Evolutionary conservation across 2,797 vertebrate genomes (phyloP), one percentile per base, ranked within the genome.

Genomic region (Petrocephalus schoutedeni): DNA sequence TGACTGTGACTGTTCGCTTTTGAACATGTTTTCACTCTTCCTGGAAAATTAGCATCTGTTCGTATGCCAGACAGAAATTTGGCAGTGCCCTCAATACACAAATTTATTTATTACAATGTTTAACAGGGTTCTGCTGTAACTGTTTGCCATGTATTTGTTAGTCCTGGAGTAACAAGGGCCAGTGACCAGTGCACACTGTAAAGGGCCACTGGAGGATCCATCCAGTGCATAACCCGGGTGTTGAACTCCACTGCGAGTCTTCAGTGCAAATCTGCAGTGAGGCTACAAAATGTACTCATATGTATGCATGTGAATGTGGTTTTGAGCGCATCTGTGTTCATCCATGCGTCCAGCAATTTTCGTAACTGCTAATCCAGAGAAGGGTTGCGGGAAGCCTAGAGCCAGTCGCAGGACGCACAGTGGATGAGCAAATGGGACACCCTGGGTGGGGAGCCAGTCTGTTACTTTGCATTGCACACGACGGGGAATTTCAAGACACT

Each of bases 21-120:
- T 80, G 49, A 80, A 49, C 41, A 80, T 80, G 74, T 49, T 80
- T 80, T 80, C 74, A 49, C 74, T 80, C 19, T 80, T 80, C 41
- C 41, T 80, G 41, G 19, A 80, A 80, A 80, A 80, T 45, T 80
- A 49, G 74, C 36, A 41, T 80, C 74, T 16, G n/a, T 49, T 80
- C 74, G 45, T 49, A 41, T 49, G 74, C 74, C 74, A 80, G 74
- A 49, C 19, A 80, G 36, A 80, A 80, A 80, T 80, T 80, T 80
- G 74, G 74, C 74, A 80, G 74, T 10, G 41, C 41, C 41, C 0
- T 49, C 74, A 12, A 80, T 49, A 80, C 16, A 80, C 74, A 80
- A 80, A 45, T 80, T 45, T n/a, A 19, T 49, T 41, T 41, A 45
- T 41, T 45, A 49, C 36, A 49, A 49, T 80, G 74, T 45, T 80